Percentiles rank a stretch among this genome's conserved stretches.
These are phyloP conservation scores for Phaethornis superciliosus DNA, from an alignment of 2,113 vertebrate genomes.

Conservation along the genomic window DNA sequence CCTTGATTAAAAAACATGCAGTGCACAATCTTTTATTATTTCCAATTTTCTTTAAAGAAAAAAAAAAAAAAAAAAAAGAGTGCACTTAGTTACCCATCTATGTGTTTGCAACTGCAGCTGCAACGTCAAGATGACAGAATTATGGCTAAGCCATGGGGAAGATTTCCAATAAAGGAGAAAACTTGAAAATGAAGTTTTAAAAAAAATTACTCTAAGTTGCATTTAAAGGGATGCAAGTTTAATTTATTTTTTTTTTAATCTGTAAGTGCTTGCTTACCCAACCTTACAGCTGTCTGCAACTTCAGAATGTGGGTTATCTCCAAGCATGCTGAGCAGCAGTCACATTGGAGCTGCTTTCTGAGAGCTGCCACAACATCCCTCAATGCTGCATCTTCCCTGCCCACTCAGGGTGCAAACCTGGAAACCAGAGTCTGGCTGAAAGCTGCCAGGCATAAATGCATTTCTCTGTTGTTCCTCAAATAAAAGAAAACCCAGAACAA, in stretches of 20 bases:
- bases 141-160: background rate
- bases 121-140: background rate
- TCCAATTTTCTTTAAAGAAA: background rate
- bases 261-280: background rate
- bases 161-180: background rate
- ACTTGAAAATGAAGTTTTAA: background rate
- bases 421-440: background rate
- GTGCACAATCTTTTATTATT: background rate
- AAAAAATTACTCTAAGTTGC: background rate
- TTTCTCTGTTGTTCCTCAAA: background rate
- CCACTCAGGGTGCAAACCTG: background rate
- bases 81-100: background rate
- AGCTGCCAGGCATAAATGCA: background rate
- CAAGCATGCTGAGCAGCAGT: background rate
- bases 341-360: background rate
- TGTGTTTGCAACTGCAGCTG: background rate
- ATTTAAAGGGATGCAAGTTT: background rate
- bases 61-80: background rate
- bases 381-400: background rate
- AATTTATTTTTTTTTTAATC: background rate
- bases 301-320: background rate
- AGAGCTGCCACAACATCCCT: background rate
- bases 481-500: background rate
- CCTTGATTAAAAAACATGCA: background rate
- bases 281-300: background rate